Percentiles rank a stretch among this genome's conserved stretches.
phyloP scores from a whole-genome alignment of 2,888 invertebrate genomes.

The Ophioninae sp. region DNA sequence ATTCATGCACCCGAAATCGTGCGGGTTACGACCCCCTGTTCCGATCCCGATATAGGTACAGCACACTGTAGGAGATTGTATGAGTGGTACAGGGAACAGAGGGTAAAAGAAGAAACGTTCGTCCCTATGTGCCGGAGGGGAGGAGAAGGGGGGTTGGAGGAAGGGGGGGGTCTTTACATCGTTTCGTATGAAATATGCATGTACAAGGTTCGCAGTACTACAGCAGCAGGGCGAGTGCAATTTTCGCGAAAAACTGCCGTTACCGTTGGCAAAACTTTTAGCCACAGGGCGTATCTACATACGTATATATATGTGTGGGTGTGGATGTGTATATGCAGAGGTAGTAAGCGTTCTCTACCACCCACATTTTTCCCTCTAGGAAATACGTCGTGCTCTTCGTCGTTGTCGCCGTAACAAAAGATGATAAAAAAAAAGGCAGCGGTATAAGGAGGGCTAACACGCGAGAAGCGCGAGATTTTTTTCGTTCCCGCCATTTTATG shows the following conservation, averaged over 20 bases:
- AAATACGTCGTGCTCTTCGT: slow-evolving; percentile 48
- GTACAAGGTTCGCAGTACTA: slow-evolving; percentile 70
- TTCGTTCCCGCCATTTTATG: slow-evolving; percentile 14
- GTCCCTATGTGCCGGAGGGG: slow-evolving; percentile 66
- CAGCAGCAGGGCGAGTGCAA: slow-evolving; percentile 66
- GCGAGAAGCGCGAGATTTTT: slow-evolving; percentile 25
- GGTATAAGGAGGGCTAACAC: slow-evolving; percentile 7
- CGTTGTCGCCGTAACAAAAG: slow-evolving; percentile 6
- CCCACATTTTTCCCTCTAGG: slow-evolving; percentile 24
- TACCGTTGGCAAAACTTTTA: slow-evolving; percentile 62
- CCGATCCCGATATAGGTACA: not conserved
- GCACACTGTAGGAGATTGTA: not conserved
- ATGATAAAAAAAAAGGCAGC: slow-evolving; percentile 8
- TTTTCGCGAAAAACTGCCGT: slow-evolving; percentile 73
- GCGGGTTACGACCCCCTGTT: not conserved
- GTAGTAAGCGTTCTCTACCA: slow-evolving; percentile 23
- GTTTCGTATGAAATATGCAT: slow-evolving; percentile 76
- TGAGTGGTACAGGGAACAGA: slow-evolving; percentile 41
- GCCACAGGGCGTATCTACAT: slow-evolving; percentile 44
- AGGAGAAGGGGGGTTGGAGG: slow-evolving; percentile 51
- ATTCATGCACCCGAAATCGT: slow-evolving; percentile 2
- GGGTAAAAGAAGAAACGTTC: slow-evolving; percentile 65
- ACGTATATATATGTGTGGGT: slow-evolving; percentile 23
- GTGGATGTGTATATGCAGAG: slow-evolving; percentile 4
- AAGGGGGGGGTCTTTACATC: slow-evolving; percentile 71